Conservation (phyloP, 2,797 vertebrate genomes). For the Corythornis leucogaster region DNA sequence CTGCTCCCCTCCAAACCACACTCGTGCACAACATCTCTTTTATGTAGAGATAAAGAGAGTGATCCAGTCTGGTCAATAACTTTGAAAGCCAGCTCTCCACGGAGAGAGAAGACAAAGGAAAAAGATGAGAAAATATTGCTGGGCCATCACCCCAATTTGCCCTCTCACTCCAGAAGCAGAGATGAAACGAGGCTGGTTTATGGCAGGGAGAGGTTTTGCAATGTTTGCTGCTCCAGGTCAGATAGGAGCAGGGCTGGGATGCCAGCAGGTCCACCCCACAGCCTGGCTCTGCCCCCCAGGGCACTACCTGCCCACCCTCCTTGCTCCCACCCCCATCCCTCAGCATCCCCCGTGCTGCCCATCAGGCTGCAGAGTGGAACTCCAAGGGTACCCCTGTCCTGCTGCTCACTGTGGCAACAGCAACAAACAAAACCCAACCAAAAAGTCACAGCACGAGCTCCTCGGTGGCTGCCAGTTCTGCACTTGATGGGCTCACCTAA, state of each 20-base stretch:
- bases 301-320: neutral
- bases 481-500: rapidly evolving
- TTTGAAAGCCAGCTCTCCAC: neutral
- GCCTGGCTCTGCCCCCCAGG: neutral
- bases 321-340: neutral
- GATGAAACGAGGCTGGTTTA: neutral
- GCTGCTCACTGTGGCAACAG: no score
- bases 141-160: neutral
- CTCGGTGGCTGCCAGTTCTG: neutral
- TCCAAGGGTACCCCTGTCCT: neutral
- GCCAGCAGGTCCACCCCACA: neutral
- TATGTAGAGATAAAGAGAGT: neutral
- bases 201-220: neutral
- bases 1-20: neutral
- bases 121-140: neutral
- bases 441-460: neutral
- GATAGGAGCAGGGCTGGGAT: rapidly evolving
- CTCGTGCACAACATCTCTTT: no score
- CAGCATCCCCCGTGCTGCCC: no score
- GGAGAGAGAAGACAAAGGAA: neutral
- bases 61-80: no score
- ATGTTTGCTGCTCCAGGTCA: neutral
- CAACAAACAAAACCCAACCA: neutral
- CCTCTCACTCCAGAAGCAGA: neutral
- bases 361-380: no score